A percentile compares a stretch with the other conserved stretches of the same genome.
Evolutionary conservation across 1,140 invertebrate genomes (phyloP).

Genomic region (Cotesia typhae): DNA sequence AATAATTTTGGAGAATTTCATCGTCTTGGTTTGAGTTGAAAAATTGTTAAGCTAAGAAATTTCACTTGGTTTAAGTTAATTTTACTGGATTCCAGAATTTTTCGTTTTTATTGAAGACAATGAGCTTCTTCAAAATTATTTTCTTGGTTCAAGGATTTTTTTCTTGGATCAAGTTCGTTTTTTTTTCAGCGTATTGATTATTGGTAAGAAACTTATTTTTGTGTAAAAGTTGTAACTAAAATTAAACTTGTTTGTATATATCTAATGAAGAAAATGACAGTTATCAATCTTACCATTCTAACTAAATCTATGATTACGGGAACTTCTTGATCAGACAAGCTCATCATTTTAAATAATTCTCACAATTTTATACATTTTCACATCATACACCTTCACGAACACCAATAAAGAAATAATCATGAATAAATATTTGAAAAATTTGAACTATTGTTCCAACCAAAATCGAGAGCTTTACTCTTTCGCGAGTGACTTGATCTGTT

Average conservation of each 20-base stretch:
- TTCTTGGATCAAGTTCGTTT: too few species aligned
- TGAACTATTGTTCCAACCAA: slow-evolving; percentile 1
- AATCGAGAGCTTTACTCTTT: slow-evolving; percentile 42
- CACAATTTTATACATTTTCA: slow-evolving; percentile 1
- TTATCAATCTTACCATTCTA: slow-evolving; percentile 44
- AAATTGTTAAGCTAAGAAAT: too few species aligned
- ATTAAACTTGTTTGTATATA: too few species aligned
- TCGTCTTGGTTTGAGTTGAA: too few species aligned
- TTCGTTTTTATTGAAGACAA: too few species aligned
- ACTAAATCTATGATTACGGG: slow-evolving; percentile 42
- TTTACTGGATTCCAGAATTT: too few species aligned
- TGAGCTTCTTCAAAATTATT: too few species aligned
- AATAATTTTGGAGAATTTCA: too few species aligned
- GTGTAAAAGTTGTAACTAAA: too few species aligned
- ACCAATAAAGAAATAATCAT: background rate
- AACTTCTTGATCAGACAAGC: slow-evolving; percentile 48
- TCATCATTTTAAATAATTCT: slow-evolving; percentile 43
- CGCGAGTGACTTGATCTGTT: slow-evolving; percentile 53
- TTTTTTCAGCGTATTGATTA: background rate
- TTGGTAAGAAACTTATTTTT: background rate
- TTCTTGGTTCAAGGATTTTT: too few species aligned
- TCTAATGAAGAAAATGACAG: slow-evolving; percentile 3
- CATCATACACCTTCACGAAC: slow-evolving; percentile 20
- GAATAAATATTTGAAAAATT: background rate
- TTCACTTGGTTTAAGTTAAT: too few species aligned